Percentiles rank a stretch among this genome's conserved stretches.
Evolutionary conservation across 1,140 invertebrate genomes (phyloP).

Genomic region (Archivesica marissinica): DNA sequence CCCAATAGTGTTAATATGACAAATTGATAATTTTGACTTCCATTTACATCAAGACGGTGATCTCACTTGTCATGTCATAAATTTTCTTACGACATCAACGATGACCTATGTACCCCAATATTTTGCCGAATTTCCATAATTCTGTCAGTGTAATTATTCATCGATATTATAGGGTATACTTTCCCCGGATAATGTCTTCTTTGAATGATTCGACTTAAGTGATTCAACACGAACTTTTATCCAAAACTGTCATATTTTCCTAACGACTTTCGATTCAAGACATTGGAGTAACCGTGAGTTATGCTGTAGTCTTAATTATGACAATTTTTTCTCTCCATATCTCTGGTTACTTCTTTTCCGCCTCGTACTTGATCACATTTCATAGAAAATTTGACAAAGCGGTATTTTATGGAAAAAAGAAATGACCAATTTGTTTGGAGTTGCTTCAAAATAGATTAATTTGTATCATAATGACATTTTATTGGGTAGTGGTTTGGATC

Average conservation of each 20-base stretch:
- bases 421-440: slow-evolving; percentile 25
- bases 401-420: slow-evolving; percentile 5
- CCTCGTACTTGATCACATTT: slow-evolving; percentile 11
- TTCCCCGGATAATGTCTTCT: slow-evolving; percentile 56
- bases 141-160: slow-evolving; percentile 56
- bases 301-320: slow-evolving; percentile 20
- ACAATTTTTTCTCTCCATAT: slow-evolving; percentile 34
- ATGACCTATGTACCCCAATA: slow-evolving; percentile 51
- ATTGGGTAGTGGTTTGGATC: background rate
- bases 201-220: slow-evolving; percentile 55
- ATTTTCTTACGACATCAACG: slow-evolving; percentile 46
- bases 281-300: background rate
- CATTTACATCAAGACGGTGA: slow-evolving; percentile 33
- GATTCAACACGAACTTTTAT: slow-evolving; percentile 45
- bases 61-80: slow-evolving; percentile 60
- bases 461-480: slow-evolving; percentile 51
- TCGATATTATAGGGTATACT: slow-evolving; percentile 38
- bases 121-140: slow-evolving; percentile 60
- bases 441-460: slow-evolving; percentile 46
- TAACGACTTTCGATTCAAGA: slow-evolving; percentile 59
- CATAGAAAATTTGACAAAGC: slow-evolving; percentile 51
- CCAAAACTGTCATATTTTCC: slow-evolving; percentile 47
- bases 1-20: slow-evolving; percentile 51
- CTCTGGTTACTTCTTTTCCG: slow-evolving; percentile 8
- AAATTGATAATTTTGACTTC: slow-evolving; percentile 55